Conservation (phyloP, 2,888 invertebrate species). For the Drosophila subquinaria region DNA sequence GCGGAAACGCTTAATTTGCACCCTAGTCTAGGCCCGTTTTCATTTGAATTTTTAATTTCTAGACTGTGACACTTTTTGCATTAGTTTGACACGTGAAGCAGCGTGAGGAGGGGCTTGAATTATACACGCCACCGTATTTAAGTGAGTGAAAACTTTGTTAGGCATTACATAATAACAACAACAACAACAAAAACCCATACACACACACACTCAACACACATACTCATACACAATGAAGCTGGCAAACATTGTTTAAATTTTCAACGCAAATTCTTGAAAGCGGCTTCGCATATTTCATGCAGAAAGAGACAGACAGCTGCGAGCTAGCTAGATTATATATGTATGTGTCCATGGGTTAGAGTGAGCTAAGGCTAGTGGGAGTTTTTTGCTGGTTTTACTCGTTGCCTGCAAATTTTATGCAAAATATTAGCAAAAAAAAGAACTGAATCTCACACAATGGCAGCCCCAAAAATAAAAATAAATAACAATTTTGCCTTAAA, state of each 20-base stretch:
- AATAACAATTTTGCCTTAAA: constrained; percentile 65
- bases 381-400: constrained; percentile 18
- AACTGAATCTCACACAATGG: constrained; percentile 26
- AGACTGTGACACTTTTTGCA: constrained; percentile 69
- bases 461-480: constrained; percentile 64
- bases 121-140: constrained; percentile 60
- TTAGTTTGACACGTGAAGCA: constrained; percentile 67
- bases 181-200: constrained; percentile 27
- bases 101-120: constrained; percentile 14
- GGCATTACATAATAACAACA: constrained; percentile 54
- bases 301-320: constrained; percentile 28
- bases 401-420: constrained; percentile 66
- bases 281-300: constrained; percentile 61
- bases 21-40: constrained; percentile 44
- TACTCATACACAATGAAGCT: constrained; percentile 20
- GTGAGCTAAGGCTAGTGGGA: constrained; percentile 3
- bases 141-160: constrained; percentile 71
- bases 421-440: constrained; percentile 32
- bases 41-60: constrained; percentile 77
- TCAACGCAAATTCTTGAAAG: constrained; percentile 72
- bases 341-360: neutral
- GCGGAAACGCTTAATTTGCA: constrained; percentile 75
- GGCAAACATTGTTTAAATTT: constrained; percentile 75
- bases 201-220: constrained; percentile 8
- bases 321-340: constrained; percentile 9